Base-by-base conservation (phyloP, 1,140 invertebrate genomes). In the Centruroides vittatus region DNA sequence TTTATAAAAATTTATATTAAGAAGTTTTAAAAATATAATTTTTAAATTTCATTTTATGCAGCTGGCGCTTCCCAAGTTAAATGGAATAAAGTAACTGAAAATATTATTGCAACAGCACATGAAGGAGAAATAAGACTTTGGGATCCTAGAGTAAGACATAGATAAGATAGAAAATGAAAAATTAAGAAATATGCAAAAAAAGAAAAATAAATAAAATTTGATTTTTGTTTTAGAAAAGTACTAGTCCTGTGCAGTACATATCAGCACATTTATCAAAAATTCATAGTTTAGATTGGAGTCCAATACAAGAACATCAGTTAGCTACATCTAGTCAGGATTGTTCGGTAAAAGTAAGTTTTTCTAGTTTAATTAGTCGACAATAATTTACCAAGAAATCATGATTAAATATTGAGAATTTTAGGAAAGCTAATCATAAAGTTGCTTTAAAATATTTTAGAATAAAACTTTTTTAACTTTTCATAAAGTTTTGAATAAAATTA, bases 101-200 rank as follows among this genome's bases (percentile, higher is more conserved):
- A 93, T 73, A 78, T 89, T 55, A 76, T 98, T 65, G 93, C 93
- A 3, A 95, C 93, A 52, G 88, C 92, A 55, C 92, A 97, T 74
- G 92, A 95, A 72, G 92, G 91, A 12, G 93, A 97, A 75, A 82
- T 96, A 8, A 86, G 93, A 73, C 83, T 98, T 64, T 97, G 93
- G 93, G 94, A 98, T 73, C 84, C 88, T 67, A 79, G 93, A 66
- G 74, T 76, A 70, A 67, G 65, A 23, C 23, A 23, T 23, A 1
- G 23, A 23, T 23, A 23, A 23, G 23, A 23, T 23, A 23, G 23
- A 23, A 8, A 59, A 59, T 13, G 41, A 23, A 57, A 23, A 36
- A 35, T 50, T 9, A 11, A 55, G 7, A 0, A 35, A 54, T 23
- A 9, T 53, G 12, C 35, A 51, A 48, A 46, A n/a, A 50, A 23